Conservation (phyloP, 2,797 vertebrate species). For the Gobio occitaniae region DNA sequence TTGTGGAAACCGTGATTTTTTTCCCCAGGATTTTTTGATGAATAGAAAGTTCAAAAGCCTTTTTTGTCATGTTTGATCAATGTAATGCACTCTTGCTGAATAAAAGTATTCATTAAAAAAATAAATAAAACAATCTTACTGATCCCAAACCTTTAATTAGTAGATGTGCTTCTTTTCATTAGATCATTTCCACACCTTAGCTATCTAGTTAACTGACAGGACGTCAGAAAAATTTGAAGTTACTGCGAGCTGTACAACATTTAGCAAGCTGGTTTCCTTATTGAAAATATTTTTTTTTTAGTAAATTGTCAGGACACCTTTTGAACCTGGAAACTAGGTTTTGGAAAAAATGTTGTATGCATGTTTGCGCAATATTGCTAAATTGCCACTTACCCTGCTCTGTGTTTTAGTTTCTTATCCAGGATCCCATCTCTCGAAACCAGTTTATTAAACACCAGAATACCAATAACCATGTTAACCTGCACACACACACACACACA, state of each 20-base stretch:
- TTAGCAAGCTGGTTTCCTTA: background rate
- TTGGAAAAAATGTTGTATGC: background rate
- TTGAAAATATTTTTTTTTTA: background rate
- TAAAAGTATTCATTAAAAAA: too few species aligned
- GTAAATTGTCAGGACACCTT: background rate
- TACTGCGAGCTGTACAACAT: background rate
- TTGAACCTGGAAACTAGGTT: background rate
- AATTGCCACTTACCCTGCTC: constrained; percentile 89
- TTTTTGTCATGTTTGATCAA: too few species aligned
- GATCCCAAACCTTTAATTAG: background rate
- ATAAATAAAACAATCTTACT: too few species aligned
- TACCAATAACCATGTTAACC: constrained; percentile 99
- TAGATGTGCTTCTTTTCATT: background rate
- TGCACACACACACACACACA: constrained; percentile 64
- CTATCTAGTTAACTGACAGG: background rate
- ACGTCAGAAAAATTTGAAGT: background rate
- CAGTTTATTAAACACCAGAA: constrained; percentile 99
- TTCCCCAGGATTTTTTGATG: too few species aligned
- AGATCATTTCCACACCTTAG: background rate
- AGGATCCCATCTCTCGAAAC: constrained; percentile 99
- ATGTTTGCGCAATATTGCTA: background rate
- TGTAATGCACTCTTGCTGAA: too few species aligned
- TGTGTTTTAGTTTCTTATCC: constrained; percentile 99
- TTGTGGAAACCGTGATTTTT: too few species aligned
- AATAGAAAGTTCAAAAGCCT: too few species aligned